Evolutionary conservation across 2,797 vertebrate genomes (phyloP), one percentile per base, ranked within the genome.

Genomic region (Tolypeutes matacus): DNA sequence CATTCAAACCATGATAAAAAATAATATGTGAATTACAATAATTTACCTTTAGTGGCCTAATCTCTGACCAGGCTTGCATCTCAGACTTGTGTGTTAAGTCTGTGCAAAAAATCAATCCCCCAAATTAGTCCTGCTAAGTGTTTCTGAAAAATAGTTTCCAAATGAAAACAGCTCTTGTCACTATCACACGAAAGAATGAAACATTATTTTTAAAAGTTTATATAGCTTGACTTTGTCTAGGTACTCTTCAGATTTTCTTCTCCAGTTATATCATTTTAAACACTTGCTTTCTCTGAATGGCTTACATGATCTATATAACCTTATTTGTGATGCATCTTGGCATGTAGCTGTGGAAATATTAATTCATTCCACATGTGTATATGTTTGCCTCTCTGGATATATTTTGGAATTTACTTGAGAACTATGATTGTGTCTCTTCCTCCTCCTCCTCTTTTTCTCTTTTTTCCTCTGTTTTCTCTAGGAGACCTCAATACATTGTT

Each of bases 141-240:
- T 96, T 96, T 96, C 92, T 86, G 60, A 90, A 96, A 97, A 92
- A 95, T 78, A 72, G 83, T 93, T 96, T 97, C 96, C 96, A 94
- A 46, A 85, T 96, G 95, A 95, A 73, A 96, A 62, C 49, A 86
- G 64, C 67, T 76, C 77, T 82, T 96, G 67, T 96, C 93, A 49
- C 73, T 94, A 96, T 91, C 46, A 64, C 97, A 49, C 58, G 86
- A 51, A 93, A 94, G 69, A 95, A 86, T 12, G 60, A 94, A 93
- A 90, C 46, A 39, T 13, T 77, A 39, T 76, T 29, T 72, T 67
- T 82, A 65, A 20, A 56, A 77, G 20, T 34, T 94, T 89, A 46
- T 78, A 85, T 25, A 89, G 51, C 80, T 53, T 86, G n/a, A 91
- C 91, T 95, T 96, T 95, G 81, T 95, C 84, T 91, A 29, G 72